Percentiles rank a stretch among this genome's conserved stretches.
These are phyloP conservation scores for Pteruthius melanotis DNA, from an alignment of 2,113 vertebrate species.

Conservation along the genomic window DNA sequence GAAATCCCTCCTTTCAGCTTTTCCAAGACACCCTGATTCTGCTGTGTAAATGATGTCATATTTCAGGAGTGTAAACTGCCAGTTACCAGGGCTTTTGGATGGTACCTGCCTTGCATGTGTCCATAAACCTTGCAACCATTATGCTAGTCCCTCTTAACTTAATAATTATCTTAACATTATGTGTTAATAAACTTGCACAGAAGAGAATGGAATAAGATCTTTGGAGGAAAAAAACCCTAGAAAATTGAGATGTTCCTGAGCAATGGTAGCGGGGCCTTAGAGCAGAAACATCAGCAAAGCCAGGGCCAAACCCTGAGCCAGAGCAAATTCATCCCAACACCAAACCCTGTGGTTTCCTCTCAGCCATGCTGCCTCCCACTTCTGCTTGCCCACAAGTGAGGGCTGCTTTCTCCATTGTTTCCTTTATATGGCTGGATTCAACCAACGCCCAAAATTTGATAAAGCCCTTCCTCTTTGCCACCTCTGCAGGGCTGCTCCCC, in stretches of 20 bases:
- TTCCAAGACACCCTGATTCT: not conserved
- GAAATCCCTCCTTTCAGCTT: not conserved
- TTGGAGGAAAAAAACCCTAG: not conserved
- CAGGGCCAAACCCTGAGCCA: not conserved
- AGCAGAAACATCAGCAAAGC: not conserved
- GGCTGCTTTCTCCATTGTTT: not conserved
- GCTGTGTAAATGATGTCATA: fast-evolving
- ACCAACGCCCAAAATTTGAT: fast-evolving
- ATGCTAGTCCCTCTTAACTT: not conserved
- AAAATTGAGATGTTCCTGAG: not conserved
- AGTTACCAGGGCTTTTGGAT: not conserved
- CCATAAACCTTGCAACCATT: not conserved
- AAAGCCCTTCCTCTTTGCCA: not conserved
- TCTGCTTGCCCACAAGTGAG: not conserved
- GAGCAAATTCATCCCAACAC: not conserved
- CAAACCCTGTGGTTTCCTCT: not conserved
- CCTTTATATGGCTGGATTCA: not conserved
- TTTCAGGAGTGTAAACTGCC: not conserved
- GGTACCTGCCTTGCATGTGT: not conserved
- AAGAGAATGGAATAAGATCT: not conserved
- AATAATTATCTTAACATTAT: not conserved
- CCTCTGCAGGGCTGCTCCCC: not conserved
- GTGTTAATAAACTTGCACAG: not conserved
- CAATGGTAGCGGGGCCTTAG: not conserved
- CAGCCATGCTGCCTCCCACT: not conserved